These are phyloP conservation scores for Microtus obscurus DNA, from an alignment of 2,797 vertebrate species.

Conservation along the genomic window DNA sequence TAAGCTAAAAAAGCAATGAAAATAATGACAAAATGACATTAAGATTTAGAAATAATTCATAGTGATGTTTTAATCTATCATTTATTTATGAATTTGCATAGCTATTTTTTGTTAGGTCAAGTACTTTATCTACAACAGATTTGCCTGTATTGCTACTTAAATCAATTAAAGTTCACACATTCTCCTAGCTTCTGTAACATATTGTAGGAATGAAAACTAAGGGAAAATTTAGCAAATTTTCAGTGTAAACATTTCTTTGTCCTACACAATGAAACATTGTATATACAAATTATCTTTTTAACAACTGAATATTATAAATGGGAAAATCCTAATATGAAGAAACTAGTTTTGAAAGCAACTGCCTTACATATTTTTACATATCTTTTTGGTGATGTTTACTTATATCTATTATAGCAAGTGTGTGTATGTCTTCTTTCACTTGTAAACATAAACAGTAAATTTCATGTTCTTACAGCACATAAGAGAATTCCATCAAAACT, in stretches of 20 bases:
- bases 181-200: neutral
- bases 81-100: neutral
- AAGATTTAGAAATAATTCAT: neutral
- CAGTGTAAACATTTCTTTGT: neutral
- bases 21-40: neutral
- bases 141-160: neutral
- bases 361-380: neutral
- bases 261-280: neutral
- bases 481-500: neutral
- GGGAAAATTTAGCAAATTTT: neutral
- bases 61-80: neutral
- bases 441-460: neutral
- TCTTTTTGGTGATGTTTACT: neutral
- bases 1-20: neutral
- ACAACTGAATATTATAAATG: neutral
- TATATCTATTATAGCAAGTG: neutral
- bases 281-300: neutral
- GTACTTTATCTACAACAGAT: neutral
- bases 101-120: neutral
- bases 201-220: neutral
- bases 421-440: neutral
- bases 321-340: neutral
- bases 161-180: neutral
- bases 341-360: neutral
- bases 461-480: neutral